Percentiles rank a stretch among this genome's conserved stretches.
These are phyloP conservation scores for Eufriesea mexicana DNA, from an alignment of 1,140 invertebrate species.

Conservation along the genomic window DNA sequence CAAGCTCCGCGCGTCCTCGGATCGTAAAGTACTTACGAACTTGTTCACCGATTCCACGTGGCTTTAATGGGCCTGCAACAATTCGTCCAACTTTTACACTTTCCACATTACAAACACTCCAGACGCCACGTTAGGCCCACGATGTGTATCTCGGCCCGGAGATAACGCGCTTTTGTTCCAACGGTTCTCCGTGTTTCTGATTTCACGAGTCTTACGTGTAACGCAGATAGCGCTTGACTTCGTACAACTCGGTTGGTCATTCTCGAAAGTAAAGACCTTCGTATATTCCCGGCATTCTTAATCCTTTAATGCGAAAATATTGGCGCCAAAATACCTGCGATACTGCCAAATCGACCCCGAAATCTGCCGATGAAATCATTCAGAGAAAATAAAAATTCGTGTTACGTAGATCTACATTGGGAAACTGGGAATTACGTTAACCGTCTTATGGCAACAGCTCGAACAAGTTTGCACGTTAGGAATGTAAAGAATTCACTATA, in stretches of 20 bases:
- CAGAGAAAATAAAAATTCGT: neutral
- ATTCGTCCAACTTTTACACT: neutral
- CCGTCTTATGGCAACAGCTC: too few relatives aligned
- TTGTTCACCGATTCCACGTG: constrained; percentile 47
- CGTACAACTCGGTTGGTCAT: neutral
- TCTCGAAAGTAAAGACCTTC: too few relatives aligned
- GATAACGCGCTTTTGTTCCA: constrained; percentile 8
- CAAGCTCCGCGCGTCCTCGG: constrained; percentile 19
- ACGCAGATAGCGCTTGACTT: neutral
- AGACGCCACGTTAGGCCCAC: neutral
- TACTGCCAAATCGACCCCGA: too few relatives aligned
- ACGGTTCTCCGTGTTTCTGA: neutral
- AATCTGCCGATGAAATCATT: neutral
- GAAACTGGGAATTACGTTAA: too few relatives aligned
- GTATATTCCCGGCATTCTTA: neutral
- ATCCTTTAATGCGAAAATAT: neutral
- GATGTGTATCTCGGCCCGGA: neutral
- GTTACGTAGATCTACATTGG: too few relatives aligned
- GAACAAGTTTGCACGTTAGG: too few relatives aligned
- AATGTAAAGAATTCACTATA: too few relatives aligned
- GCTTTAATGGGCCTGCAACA: constrained; percentile 37
- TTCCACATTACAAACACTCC: neutral
- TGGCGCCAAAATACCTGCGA: neutral
- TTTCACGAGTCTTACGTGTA: neutral
- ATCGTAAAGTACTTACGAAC: constrained; percentile 33